Percentiles rank a stretch among this genome's conserved stretches.
Conservation (phyloP, 2,888 invertebrate species). For the Nephrotoma guestfalica region DNA sequence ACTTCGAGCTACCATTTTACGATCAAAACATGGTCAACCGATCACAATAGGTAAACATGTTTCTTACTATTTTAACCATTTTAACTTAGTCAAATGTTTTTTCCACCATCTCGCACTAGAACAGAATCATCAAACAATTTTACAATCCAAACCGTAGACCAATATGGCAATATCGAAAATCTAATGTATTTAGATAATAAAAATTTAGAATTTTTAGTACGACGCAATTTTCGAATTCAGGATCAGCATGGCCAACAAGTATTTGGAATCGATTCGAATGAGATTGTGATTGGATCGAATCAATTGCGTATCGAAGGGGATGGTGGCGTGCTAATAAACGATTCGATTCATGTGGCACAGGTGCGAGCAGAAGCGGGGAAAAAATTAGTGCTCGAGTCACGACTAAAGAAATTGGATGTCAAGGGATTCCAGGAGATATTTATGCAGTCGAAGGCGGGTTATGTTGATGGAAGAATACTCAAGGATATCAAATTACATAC, state of each 20-base stretch:
- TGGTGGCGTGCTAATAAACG: conserved; percentile 68
- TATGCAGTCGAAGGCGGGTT: conserved; percentile 76
- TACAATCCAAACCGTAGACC: not conserved
- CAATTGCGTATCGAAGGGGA: conserved; percentile 59
- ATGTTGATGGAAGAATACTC: conserved; percentile 67
- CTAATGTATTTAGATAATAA: not conserved
- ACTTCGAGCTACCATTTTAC: conserved; percentile 71
- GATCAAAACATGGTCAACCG: conserved; percentile 66
- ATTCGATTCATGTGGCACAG: conserved; percentile 67
- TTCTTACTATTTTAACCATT: not conserved
- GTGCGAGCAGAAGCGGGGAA: conserved; percentile 41
- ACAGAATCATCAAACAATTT: conserved; percentile 2
- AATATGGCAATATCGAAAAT: not conserved
- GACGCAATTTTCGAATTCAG: not conserved
- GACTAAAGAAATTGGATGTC: conserved; percentile 70
- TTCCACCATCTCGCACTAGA: not conserved
- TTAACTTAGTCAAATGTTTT: not conserved
- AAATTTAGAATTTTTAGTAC: not conserved
- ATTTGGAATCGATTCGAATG: conserved; percentile 69
- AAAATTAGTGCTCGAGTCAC: conserved; percentile 61
- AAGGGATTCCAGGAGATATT: conserved; percentile 68
- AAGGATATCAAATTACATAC: conserved; percentile 71
- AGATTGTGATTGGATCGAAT: conserved; percentile 69
- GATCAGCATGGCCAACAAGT: conserved; percentile 25
- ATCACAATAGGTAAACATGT: conserved; percentile 40